Base-by-base conservation (phyloP, 2,797 vertebrate species). In the Paratrypauchen microcephalus region DNA sequence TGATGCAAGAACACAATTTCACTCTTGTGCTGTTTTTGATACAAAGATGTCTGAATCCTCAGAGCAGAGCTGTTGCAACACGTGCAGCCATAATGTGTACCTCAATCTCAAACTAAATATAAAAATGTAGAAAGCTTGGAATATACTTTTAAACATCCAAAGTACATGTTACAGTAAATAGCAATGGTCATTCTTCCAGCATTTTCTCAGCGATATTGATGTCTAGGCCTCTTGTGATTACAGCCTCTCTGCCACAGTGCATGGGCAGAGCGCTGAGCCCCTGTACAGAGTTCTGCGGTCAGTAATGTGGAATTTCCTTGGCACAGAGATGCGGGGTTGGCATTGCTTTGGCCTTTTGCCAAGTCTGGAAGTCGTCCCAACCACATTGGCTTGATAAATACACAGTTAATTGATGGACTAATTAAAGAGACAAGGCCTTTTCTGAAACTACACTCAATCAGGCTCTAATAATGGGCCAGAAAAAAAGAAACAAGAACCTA, bases 271-370 rank as follows among this genome's bases (percentile, higher is more conserved):
- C 2, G 13, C 73, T 77, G 59, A 82, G 74, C 78, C 24, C 41
- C 76, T 73, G 66, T 74, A 83, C 65, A 7, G 2, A 64, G 80
- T 72, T 64, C 68, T 80, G 72, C 0, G 76, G 74, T 69, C 45
- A 7, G 12, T 69, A 65, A 75, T 71, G 50, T 73, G 81, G 74
- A 87, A 87, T 84, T 81, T 87, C 77, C 78, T 74, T 90, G 88
- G 88, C 87, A 75, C 26, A 1, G 50, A 65, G 24, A 54, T 48
- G 59, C n/a, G 79, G 70, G 79, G 83, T 77, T 79, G 74, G 74
- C 66, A 41, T 21, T 36, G 50, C 68, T 69, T 67, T 72, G 63
- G 80, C 77, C 79, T 65, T 64, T n/a, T 64, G 62, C 45, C 62
- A 65, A n/a, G 2, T 26, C 73, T 86, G 87, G 83, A 74, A 1